These are phyloP conservation scores for Arenaria interpres DNA, from an alignment of 2,113 vertebrate genomes.

Conservation along the genomic window DNA sequence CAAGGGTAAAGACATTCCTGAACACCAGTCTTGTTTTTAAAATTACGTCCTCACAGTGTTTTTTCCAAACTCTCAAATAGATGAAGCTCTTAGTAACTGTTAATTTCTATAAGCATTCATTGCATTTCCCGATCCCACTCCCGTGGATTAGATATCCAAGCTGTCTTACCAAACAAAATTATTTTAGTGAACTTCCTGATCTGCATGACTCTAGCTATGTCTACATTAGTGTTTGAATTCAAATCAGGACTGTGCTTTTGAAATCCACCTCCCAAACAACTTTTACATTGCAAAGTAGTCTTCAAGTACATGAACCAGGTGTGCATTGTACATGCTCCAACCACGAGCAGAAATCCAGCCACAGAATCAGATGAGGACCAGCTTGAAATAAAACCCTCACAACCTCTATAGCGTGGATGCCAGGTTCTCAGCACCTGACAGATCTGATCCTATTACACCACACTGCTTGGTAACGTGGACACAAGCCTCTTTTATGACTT, in stretches of 20 bases:
- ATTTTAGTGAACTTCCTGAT: neutral
- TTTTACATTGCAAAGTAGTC: constrained; percentile 31
- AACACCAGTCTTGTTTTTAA: neutral
- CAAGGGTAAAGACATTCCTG: neutral
- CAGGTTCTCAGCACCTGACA: neutral
- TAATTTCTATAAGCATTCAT: neutral
- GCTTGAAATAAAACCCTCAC: constrained; percentile 12
- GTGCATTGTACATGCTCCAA: neutral
- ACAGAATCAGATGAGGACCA: neutral
- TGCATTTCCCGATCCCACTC: neutral
- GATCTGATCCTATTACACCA: neutral
- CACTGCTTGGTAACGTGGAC: neutral
- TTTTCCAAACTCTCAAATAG: neutral
- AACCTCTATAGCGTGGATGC: accelerated
- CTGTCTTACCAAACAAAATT: neutral
- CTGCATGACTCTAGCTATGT: neutral
- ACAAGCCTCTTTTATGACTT: neutral
- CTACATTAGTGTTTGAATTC: neutral
- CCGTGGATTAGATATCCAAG: neutral
- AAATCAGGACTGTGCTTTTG: neutral
- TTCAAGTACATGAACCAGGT: neutral
- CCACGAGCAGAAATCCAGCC: neutral
- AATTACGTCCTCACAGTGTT: neutral
- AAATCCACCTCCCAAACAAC: neutral
- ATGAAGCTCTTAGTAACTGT: neutral